A percentile compares a stretch with the other conserved stretches of the same genome.
phyloP scores from a whole-genome alignment of 1,140 invertebrate genomes.

The Thereuonema tuberculata region DNA sequence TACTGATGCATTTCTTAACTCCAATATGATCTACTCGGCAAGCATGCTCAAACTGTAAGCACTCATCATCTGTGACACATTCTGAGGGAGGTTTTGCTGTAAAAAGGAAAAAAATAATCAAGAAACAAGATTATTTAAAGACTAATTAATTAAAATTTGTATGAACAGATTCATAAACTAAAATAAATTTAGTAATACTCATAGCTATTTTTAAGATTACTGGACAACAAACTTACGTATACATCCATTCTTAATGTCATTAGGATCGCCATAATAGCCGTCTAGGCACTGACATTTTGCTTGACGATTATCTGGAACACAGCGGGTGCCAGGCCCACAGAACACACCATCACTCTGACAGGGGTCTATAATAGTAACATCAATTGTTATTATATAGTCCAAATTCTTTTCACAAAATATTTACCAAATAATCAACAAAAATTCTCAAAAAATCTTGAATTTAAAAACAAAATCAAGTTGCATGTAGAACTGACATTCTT shows the following conservation, averaged over 20 bases:
- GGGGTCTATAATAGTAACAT: conserved; percentile 3
- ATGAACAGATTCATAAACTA: too few relatives aligned
- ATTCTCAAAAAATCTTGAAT: too few relatives aligned
- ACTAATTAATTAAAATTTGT: too few relatives aligned
- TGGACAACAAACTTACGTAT: conserved; percentile 7
- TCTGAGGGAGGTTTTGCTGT: conserved; percentile 2
- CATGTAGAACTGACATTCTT: too few relatives aligned
- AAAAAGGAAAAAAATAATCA: not conserved
- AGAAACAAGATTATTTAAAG: conserved; percentile 6
- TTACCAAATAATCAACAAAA: too few relatives aligned
- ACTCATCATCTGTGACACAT: conserved; percentile 11
- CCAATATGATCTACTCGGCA: conserved; percentile 22
- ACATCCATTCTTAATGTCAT: conserved; percentile 5
- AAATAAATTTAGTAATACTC: too few relatives aligned
- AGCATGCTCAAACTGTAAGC: conserved; percentile 4
- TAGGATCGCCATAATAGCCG: conserved; percentile 71
- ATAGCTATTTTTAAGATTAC: too few relatives aligned
- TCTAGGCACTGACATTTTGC: conserved; percentile 78
- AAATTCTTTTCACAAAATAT: too few relatives aligned
- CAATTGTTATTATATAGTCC: too few relatives aligned
- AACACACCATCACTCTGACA: conserved; percentile 40
- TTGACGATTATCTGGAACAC: conserved; percentile 68
- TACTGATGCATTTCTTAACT: conserved; percentile 22
- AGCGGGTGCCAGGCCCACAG: conserved; percentile 71
- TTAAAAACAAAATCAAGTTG: too few relatives aligned